Percentiles rank a stretch among this genome's conserved stretches.
Evolutionary conservation across 2,888 invertebrate species (phyloP).

Genomic region (Pristionchus japonicus): DNA sequence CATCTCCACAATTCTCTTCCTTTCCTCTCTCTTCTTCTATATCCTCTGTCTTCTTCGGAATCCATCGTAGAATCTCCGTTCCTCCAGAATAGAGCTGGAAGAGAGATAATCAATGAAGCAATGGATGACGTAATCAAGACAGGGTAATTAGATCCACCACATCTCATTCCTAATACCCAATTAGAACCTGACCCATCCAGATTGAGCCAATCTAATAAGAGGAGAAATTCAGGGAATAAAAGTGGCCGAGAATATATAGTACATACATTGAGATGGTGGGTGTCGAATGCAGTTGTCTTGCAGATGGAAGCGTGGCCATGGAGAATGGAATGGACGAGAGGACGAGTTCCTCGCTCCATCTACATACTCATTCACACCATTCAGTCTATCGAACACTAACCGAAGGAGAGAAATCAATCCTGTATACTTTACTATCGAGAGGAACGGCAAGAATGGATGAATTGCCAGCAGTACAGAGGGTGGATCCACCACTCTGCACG

Average conservation of each 20-base stretch:
- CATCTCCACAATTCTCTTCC: neutral
- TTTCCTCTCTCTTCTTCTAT: neutral
- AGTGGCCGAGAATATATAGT: neutral
- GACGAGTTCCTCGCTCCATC: neutral
- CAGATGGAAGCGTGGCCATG: neutral
- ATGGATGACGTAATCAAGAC: neutral
- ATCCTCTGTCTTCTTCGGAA: neutral
- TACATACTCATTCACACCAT: neutral
- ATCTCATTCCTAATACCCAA: neutral
- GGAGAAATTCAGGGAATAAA: neutral
- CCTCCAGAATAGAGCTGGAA: conserved; percentile 20
- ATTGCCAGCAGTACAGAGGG: neutral
- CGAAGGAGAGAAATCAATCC: neutral
- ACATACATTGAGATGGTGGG: neutral
- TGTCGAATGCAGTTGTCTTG: neutral
- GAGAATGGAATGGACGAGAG: neutral
- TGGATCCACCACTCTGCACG: neutral
- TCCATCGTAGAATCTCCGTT: conserved; percentile 11
- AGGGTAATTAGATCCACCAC: neutral
- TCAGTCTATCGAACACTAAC: neutral
- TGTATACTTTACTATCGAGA: neutral
- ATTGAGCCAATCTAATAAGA: neutral
- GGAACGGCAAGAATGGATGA: conserved; percentile 3
- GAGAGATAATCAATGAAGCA: neutral
- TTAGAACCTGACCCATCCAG: neutral